A percentile compares a stretch with the other conserved stretches of the same genome.
Conservation (phyloP, 2,113 vertebrate genomes). For the Charina bottae region DNA sequence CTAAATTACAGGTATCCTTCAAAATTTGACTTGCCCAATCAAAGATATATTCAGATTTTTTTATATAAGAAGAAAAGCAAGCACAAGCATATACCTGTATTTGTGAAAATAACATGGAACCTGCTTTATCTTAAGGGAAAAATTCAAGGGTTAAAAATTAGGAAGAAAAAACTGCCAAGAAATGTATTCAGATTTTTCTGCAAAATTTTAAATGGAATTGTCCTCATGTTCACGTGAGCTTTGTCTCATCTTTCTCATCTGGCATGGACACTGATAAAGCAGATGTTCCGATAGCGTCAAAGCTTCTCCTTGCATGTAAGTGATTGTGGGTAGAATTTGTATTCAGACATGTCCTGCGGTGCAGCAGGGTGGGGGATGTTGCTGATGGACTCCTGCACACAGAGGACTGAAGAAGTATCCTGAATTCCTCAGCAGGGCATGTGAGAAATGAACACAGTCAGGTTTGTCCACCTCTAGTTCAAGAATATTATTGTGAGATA, state of each 20-base stretch:
- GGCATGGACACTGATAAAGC: neutral
- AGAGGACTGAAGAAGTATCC: neutral
- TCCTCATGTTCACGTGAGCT: neutral
- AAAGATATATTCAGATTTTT: neutral
- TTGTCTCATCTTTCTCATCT: neutral
- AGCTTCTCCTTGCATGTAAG: neutral
- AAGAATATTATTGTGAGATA: neutral
- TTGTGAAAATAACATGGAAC: neutral
- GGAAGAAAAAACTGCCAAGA: neutral
- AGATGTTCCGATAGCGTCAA: neutral
- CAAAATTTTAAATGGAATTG: neutral
- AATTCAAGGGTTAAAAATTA: neutral
- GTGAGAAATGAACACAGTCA: neutral
- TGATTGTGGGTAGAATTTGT: neutral
- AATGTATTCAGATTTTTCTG: neutral
- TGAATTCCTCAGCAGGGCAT: neutral
- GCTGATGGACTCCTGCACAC: neutral
- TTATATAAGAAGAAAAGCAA: neutral
- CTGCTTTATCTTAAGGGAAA: neutral
- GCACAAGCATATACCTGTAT: neutral
- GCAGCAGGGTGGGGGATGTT: neutral
- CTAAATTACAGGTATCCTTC: neutral
- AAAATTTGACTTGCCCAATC: neutral
- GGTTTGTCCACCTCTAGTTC: neutral
- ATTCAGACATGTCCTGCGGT: neutral